These are phyloP conservation scores for Bursaphelenchus mucronatus DNA, from an alignment of 1,140 invertebrate genomes.

Conservation along the genomic window DNA sequence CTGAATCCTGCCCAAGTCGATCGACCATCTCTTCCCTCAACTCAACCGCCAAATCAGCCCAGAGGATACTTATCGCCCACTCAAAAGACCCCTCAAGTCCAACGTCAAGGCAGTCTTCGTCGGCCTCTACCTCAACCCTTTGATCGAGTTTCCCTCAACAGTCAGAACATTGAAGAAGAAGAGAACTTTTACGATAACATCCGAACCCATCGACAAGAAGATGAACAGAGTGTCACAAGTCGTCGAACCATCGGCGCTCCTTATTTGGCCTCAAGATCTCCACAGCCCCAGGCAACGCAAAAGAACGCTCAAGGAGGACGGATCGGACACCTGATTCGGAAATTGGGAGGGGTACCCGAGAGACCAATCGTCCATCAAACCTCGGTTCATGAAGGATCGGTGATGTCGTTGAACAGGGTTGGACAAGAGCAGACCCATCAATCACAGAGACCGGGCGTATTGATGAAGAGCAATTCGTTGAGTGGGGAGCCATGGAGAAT, in stretches of 20 bases:
- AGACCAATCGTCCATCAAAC: conserved; percentile 22
- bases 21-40: conserved; percentile 24
- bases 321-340: conserved; percentile 51
- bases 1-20: conserved; percentile 6
- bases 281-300: conserved; percentile 18
- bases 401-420: conserved; percentile 53
- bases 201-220: conserved; percentile 15
- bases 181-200: conserved; percentile 57
- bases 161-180: conserved; percentile 46
- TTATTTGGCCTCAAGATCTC: too few relatives aligned
- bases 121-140: conserved; percentile 1
- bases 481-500: conserved; percentile 51
- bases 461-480: conserved; percentile 56
- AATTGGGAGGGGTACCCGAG: conserved; percentile 37
- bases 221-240: neutral
- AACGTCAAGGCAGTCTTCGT: neutral
- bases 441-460: conserved; percentile 36
- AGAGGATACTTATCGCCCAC: too few relatives aligned
- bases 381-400: conserved; percentile 37
- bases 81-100: neutral
- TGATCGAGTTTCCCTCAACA: neutral
- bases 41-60: conserved; percentile 2
- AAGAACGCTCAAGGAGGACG: conserved; percentile 26
- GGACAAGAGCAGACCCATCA: conserved; percentile 20
- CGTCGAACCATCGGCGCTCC: too few relatives aligned